A percentile compares a stretch with the other conserved stretches of the same genome.
Conservation (phyloP, 1,140 invertebrate genomes). For the Sesamia nonagrioides region DNA sequence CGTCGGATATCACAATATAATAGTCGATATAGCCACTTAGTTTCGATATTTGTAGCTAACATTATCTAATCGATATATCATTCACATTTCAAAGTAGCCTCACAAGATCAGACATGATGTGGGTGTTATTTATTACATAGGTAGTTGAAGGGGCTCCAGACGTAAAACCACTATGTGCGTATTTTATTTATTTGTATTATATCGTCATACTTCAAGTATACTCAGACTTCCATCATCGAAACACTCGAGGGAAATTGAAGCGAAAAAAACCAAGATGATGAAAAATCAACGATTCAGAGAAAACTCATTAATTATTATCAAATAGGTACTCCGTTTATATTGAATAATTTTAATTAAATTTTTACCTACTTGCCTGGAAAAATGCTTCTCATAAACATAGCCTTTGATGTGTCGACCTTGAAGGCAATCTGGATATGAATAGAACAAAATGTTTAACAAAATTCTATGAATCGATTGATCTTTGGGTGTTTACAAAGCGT, state of each 20-base stretch:
- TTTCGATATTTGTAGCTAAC: background rate
- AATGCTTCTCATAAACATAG: background rate
- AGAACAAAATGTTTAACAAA: background rate
- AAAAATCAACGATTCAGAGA: conserved; percentile 16
- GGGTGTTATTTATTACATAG: background rate
- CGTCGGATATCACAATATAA: background rate
- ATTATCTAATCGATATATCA: too few species aligned
- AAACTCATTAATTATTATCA: conserved; percentile 6
- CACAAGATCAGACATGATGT: background rate
- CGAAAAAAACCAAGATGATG: background rate
- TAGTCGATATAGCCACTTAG: background rate
- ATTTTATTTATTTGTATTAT: background rate
- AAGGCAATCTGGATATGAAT: background rate
- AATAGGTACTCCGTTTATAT: conserved; percentile 2
- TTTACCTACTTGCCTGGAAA: background rate
- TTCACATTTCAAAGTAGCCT: background rate
- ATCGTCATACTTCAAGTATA: background rate
- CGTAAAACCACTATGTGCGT: too few species aligned
- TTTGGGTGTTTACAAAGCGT: background rate
- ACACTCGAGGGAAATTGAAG: conserved; percentile 14
- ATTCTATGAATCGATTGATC: background rate
- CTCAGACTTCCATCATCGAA: conserved; percentile 1
- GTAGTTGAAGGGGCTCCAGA: background rate
- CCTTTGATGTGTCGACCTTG: background rate
- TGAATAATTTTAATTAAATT: background rate